Percentiles rank a stretch among this genome's conserved stretches.
phyloP scores from a whole-genome alignment of 2,797 vertebrate genomes.

The Danio choprae region DNA sequence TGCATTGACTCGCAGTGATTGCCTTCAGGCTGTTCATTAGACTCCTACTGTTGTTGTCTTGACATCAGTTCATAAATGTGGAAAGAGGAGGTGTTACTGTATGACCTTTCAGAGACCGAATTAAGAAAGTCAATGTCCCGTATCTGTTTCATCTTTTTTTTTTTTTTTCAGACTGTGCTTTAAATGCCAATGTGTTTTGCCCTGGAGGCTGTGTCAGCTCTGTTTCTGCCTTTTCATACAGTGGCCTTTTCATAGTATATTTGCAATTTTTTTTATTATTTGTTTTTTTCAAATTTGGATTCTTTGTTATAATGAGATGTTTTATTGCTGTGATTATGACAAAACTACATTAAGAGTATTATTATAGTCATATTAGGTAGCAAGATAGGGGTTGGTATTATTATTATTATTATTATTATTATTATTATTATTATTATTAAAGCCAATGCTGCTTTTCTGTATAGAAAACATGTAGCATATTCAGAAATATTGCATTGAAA shows the following conservation, averaged over 20 bases:
- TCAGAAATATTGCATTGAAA: too few relatives aligned
- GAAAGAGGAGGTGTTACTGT: neutral
- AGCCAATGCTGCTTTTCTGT: too few relatives aligned
- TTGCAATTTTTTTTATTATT: neutral
- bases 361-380: too few relatives aligned
- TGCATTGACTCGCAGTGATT: neutral
- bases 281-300: neutral
- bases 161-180: conserved; percentile 9
- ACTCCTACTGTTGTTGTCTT: conserved; percentile 23
- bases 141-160: conserved; percentile 13
- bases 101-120: conserved; percentile 12
- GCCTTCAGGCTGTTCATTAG: conserved; percentile 25
- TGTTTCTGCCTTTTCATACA: neutral
- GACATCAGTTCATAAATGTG: neutral
- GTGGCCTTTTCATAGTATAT: conserved; percentile 40
- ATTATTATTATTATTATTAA: too few relatives aligned
- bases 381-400: neutral
- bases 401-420: too few relatives aligned
- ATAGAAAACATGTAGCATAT: too few relatives aligned
- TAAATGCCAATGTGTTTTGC: conserved; percentile 26
- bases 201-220: conserved; percentile 34
- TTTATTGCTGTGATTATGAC: neutral
- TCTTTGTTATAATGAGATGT: neutral
- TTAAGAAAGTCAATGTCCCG: neutral
- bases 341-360: neutral